Evolutionary conservation across 2,888 invertebrate genomes (phyloP).

Genomic region (Piscicola geometra): DNA sequence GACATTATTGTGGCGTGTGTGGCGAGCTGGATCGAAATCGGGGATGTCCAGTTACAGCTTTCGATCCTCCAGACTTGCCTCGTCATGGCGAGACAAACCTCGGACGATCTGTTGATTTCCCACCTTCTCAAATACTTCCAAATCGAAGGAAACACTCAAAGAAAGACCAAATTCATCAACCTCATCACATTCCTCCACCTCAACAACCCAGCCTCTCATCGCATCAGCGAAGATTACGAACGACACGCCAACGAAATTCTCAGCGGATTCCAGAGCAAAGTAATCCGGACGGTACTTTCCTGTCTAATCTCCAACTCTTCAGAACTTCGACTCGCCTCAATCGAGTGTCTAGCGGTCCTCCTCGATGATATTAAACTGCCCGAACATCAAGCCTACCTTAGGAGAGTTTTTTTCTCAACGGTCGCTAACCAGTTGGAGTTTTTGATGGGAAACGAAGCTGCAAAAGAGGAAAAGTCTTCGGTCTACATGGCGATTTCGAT

Average conservation of each 20-base stretch:
- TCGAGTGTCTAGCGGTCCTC: slow-evolving; percentile 15
- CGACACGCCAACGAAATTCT: background rate
- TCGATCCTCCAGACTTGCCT: background rate
- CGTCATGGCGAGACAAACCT: background rate
- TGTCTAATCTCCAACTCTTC: slow-evolving; percentile 11
- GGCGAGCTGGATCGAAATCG: background rate
- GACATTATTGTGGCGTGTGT: background rate
- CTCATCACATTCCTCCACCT: background rate
- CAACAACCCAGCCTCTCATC: background rate
- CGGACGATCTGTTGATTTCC: background rate
- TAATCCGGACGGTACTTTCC: background rate
- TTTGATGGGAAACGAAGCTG: background rate
- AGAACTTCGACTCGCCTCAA: background rate
- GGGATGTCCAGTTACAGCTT: background rate
- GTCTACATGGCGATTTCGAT: slow-evolving; percentile 8
- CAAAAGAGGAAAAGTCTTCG: slow-evolving; percentile 14
- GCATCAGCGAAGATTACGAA: background rate
- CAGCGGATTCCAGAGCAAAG: background rate
- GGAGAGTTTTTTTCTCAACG: slow-evolving; percentile 4
- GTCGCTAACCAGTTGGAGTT: background rate
- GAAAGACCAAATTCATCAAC: background rate
- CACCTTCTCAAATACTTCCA: background rate
- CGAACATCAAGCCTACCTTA: background rate
- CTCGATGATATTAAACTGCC: background rate
- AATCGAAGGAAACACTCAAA: background rate